Evolutionary conservation across 2,797 vertebrate species (phyloP).

Genomic region (Euthynnus affinis): DNA sequence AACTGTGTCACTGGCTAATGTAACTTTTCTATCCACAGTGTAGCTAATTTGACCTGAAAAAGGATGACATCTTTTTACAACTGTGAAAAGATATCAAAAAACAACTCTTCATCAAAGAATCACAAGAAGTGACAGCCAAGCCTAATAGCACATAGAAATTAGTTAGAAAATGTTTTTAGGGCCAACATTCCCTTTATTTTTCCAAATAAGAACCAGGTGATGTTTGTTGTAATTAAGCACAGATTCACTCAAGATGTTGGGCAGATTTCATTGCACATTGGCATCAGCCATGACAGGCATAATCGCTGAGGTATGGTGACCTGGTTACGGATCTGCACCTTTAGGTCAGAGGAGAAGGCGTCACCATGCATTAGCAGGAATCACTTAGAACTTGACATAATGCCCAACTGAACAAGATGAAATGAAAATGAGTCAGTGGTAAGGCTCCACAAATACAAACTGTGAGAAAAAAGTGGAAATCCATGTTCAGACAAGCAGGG

Average conservation of each 20-base stretch:
- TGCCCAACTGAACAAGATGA: slow-evolving; percentile 35
- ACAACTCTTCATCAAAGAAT: background rate
- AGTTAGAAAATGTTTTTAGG: background rate
- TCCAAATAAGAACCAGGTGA: slow-evolving; percentile 9
- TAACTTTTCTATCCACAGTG: slow-evolving; percentile 14
- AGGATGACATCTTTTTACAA: background rate
- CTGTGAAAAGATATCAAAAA: background rate
- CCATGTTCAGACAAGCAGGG: slow-evolving; percentile 20
- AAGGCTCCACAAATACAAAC: slow-evolving; percentile 27
- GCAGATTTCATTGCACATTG: slow-evolving; percentile 39
- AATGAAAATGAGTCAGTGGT: slow-evolving; percentile 33
- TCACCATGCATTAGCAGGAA: slow-evolving; percentile 32
- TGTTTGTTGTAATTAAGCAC: slow-evolving; percentile 23
- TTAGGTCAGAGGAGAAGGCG: slow-evolving; percentile 41
- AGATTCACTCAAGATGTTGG: slow-evolving; percentile 33
- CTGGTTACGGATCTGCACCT: slow-evolving; percentile 46
- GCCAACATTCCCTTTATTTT: background rate
- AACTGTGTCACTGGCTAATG: slow-evolving; percentile 28
- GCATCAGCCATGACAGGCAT: slow-evolving; percentile 26
- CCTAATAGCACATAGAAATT: background rate
- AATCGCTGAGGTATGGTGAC: slow-evolving; percentile 42
- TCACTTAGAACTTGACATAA: slow-evolving; percentile 39
- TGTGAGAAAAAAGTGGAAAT: background rate
- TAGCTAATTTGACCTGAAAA: background rate
- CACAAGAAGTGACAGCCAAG: background rate